These are phyloP conservation scores for Microvelia longipes DNA, from an alignment of 1,140 invertebrate genomes.

Conservation along the genomic window DNA sequence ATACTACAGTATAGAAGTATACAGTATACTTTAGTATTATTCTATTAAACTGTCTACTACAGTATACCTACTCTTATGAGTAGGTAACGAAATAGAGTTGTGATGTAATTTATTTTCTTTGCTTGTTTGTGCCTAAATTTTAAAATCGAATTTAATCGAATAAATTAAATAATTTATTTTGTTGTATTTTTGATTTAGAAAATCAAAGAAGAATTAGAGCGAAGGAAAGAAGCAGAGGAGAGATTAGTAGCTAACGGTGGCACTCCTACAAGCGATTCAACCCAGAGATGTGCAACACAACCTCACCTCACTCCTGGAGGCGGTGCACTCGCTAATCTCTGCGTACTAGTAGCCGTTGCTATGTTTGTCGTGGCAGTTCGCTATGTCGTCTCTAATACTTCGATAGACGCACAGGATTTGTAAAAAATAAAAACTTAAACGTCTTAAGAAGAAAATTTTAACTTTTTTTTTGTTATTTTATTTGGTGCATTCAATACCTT, in stretches of 20 bases:
- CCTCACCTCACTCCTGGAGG: conserved; percentile 48
- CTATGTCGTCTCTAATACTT: conserved; percentile 40
- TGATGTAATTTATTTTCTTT: too few relatives aligned
- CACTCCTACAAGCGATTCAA: conserved; percentile 18
- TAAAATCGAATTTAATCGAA: too few relatives aligned
- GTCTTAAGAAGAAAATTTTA: too few relatives aligned
- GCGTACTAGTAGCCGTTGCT: conserved; percentile 66
- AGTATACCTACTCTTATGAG: too few relatives aligned
- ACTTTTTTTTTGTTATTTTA: too few relatives aligned
- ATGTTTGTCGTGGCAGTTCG: conserved; percentile 73
- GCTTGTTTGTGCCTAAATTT: too few relatives aligned
- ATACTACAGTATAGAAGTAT: too few relatives aligned
- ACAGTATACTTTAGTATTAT: too few relatives aligned
- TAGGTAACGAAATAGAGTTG: too few relatives aligned
- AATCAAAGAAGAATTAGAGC: conserved; percentile 28
- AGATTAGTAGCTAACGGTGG: conserved; percentile 8
- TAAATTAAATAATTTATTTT: too few relatives aligned
- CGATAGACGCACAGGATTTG: conserved; percentile 1
- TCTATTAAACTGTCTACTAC: too few relatives aligned
- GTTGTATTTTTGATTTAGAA: conserved; percentile 24
- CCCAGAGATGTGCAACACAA: conserved; percentile 14
- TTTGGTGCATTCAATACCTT: too few relatives aligned
- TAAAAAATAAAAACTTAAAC: not conserved
- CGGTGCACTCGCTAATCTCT: conserved; percentile 58
- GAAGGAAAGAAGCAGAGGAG: conserved; percentile 11